A percentile compares a stretch with the other conserved stretches of the same genome.
Conservation (phyloP, 2,113 vertebrate species). For the Oryzias javanicus region DNA sequence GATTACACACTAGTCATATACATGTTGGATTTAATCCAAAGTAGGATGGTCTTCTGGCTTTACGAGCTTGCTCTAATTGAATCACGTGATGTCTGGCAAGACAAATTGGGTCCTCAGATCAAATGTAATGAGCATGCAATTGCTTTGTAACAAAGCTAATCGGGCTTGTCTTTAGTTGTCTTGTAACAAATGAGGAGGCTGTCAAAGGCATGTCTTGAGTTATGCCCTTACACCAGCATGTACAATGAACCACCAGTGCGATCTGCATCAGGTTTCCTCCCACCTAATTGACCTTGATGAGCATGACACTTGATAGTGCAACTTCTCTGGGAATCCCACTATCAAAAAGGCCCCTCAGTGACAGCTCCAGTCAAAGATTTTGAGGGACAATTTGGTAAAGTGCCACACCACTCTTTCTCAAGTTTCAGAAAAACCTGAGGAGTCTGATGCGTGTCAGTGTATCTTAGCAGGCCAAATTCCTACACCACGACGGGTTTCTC, state of each 20-base stretch:
- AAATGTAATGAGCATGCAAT: conserved; percentile 59
- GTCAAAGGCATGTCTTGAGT: conserved; percentile 67
- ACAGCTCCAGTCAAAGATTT: conserved; percentile 71
- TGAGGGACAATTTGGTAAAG: conserved; percentile 76
- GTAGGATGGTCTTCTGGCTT: conserved; percentile 1
- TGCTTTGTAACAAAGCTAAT: conserved; percentile 66
- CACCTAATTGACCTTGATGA: conserved; percentile 78
- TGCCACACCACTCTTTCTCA: conserved; percentile 61
- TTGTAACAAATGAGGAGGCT: conserved; percentile 63
- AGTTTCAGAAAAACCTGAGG: conserved; percentile 63
- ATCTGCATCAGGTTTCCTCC: conserved; percentile 72
- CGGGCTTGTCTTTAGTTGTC: conserved; percentile 56
- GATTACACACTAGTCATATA: no score
- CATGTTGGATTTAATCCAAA: not conserved
- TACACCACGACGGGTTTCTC: conserved; percentile 26
- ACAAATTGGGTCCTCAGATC: conserved; percentile 34
- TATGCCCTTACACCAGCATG: conserved; percentile 61
- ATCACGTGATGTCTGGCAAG: conserved; percentile 31
- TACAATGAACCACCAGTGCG: conserved; percentile 63
- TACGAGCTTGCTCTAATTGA: conserved; percentile 29
- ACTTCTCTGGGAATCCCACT: conserved; percentile 63
- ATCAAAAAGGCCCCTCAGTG: conserved; percentile 56
- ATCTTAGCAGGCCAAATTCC: conserved; percentile 45
- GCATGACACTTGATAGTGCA: conserved; percentile 72
- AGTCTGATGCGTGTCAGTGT: conserved; percentile 46